Evolutionary conservation across 2,888 invertebrate genomes (phyloP), one percentile per base, ranked within the genome.

Genomic region (Hipparchia sbordonii): DNA sequence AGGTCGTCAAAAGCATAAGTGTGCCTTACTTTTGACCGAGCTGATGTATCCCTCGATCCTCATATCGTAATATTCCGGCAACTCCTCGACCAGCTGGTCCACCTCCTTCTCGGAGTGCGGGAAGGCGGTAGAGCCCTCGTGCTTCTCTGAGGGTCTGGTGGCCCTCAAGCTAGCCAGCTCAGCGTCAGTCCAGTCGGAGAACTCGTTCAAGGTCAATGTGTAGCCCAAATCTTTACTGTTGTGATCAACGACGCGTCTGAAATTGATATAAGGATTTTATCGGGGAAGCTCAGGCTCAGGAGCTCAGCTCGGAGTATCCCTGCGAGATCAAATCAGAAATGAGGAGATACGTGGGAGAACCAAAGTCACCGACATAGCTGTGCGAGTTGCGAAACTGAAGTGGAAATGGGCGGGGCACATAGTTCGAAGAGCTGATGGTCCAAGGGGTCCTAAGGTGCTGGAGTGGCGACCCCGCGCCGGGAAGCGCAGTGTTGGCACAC

Each of bases 61-160:
- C 74, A 89, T 69, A 33, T 89, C 88, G 5, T 80, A 83, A 23
- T 78, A 78, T 10, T 83, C 78, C 0, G 89, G 88, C 7, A 88
- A 71, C 0, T 82, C 79, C 0, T 79, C 46, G 0, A 71, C 79
- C 2, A 85, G 23, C 0, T 71, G 67, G 0, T 80, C 78, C 7
- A 87, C 57, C 52, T 79, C 77, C 0, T 74, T 71, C n/a, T 79
- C 72, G 0, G 81, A 74, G 57, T 84, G 78, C 2, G 85, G 84
- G 75, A 85, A 87, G 0, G 79, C 72, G 5, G 74, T 56, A 6
- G 80, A 75, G 3, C 80, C 80, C 0, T 76, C 73, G 65, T 33
- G 70, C 0, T 76, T 73, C 0, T 60, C 70, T 0, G 83, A 79
- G 0, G 77, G 70, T 46, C 68, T 66, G 3, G 82, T 82, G 0